Percentiles rank a stretch among this genome's conserved stretches.
Conservation (phyloP, 2,888 invertebrate species). For the Corbicula japonica region DNA sequence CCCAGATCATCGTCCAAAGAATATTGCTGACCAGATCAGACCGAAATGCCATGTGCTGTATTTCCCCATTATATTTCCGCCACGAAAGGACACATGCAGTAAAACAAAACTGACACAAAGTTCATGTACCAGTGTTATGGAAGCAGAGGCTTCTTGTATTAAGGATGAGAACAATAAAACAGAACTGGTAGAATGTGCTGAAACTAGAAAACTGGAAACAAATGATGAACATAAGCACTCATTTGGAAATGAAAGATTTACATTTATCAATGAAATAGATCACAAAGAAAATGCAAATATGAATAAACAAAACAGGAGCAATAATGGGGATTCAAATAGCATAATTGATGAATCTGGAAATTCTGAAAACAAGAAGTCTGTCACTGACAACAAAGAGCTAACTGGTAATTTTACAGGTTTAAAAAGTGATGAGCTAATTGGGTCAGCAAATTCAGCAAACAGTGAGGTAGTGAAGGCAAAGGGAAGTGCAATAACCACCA, state of each 20-base stretch:
- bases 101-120: background rate
- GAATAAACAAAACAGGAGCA: too few species aligned
- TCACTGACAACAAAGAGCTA: background rate
- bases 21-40: constrained; percentile 88
- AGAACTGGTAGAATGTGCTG: background rate
- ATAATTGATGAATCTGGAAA: too few species aligned
- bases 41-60: constrained; percentile 90
- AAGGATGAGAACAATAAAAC: too few species aligned
- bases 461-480: too few species aligned
- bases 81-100: too few species aligned
- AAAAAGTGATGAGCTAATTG: too few species aligned
- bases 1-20: constrained; percentile 89
- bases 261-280: background rate
- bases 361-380: background rate
- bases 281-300: background rate
- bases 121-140: background rate
- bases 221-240: background rate
- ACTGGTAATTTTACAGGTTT: too few species aligned
- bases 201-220: background rate
- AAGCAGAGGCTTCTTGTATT: too few species aligned
- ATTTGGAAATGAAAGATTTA: background rate
- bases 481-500: too few species aligned
- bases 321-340: too few species aligned
- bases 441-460: too few species aligned
- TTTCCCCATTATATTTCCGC: constrained; percentile 88